Evolutionary conservation across 2,113 vertebrate genomes (phyloP).

Genomic region (Arothron firmamentum): DNA sequence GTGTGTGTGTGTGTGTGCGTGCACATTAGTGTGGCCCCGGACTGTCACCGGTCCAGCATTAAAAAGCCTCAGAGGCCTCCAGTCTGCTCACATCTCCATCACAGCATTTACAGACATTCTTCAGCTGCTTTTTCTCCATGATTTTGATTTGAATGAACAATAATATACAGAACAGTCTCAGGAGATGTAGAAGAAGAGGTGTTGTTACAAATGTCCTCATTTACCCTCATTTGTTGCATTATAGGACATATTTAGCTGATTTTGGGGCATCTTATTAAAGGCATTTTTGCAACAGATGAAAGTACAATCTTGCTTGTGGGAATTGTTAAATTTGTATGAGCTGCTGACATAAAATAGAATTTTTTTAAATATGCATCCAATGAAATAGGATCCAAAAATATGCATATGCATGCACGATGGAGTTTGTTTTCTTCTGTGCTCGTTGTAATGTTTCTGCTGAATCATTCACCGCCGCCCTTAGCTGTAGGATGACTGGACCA

Average conservation of each 20-base stretch:
- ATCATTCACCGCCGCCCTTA: background rate
- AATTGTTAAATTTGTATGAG: too few relatives aligned
- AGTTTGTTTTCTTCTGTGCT: background rate
- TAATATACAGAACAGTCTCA: too few relatives aligned
- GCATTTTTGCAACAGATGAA: background rate
- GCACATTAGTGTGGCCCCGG: conserved; percentile 1
- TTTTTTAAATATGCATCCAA: background rate
- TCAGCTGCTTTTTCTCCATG: conserved; percentile 14
- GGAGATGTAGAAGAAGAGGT: too few relatives aligned
- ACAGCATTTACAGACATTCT: conserved; percentile 27
- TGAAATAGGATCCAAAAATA: background rate
- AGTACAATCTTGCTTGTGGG: too few relatives aligned
- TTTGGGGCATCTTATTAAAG: too few relatives aligned
- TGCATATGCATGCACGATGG: too few relatives aligned
- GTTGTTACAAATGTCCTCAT: too few relatives aligned
- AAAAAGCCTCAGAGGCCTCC: background rate
- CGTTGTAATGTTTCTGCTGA: conserved; percentile 12
- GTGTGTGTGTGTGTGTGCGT: background rate
- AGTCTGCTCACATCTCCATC: conserved; percentile 28
- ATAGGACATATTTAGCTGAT: too few relatives aligned
- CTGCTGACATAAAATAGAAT: too few relatives aligned
- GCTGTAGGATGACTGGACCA: background rate
- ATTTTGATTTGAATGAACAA: too few relatives aligned
- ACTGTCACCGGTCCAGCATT: background rate
- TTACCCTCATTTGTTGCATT: too few relatives aligned